These are phyloP conservation scores for Asobara japonica DNA, from an alignment of 1,140 invertebrate genomes.

Conservation along the genomic window DNA sequence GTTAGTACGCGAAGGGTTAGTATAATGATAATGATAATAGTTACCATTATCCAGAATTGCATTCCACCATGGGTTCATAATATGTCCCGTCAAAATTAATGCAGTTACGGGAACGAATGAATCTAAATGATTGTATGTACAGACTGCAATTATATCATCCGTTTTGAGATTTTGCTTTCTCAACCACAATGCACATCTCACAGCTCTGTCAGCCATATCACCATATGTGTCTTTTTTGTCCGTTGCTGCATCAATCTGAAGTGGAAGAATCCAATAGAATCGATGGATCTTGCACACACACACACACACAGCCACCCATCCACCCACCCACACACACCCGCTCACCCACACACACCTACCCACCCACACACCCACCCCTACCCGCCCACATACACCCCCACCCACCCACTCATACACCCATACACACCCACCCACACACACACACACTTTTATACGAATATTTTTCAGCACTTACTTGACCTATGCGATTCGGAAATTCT, in stretches of 20 bases:
- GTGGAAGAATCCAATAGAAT: too few relatives aligned
- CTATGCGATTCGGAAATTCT: background rate
- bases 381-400: too few relatives aligned
- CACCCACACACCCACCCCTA: too few relatives aligned
- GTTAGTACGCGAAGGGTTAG: background rate
- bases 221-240: slow-evolving; percentile 57
- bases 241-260: slow-evolving; percentile 62
- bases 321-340: too few relatives aligned
- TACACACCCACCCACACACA: too few relatives aligned
- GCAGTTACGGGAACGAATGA: slow-evolving; percentile 62
- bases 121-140: slow-evolving; percentile 63
- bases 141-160: slow-evolving; percentile 60
- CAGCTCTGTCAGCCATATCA: slow-evolving; percentile 53
- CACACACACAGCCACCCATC: too few relatives aligned
- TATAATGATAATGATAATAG: background rate
- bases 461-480: background rate
- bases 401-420: too few relatives aligned
- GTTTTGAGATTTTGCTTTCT: slow-evolving; percentile 53
- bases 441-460: too few relatives aligned
- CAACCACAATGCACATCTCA: slow-evolving; percentile 61
- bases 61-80: slow-evolving; percentile 42
- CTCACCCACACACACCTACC: too few relatives aligned
- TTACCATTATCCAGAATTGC: slow-evolving; percentile 34
- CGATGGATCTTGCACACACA: too few relatives aligned
- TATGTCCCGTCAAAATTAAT: slow-evolving; percentile 56